phyloP scores from a whole-genome alignment of 1,140 invertebrate species.

The Drosophila dunni region DNA sequence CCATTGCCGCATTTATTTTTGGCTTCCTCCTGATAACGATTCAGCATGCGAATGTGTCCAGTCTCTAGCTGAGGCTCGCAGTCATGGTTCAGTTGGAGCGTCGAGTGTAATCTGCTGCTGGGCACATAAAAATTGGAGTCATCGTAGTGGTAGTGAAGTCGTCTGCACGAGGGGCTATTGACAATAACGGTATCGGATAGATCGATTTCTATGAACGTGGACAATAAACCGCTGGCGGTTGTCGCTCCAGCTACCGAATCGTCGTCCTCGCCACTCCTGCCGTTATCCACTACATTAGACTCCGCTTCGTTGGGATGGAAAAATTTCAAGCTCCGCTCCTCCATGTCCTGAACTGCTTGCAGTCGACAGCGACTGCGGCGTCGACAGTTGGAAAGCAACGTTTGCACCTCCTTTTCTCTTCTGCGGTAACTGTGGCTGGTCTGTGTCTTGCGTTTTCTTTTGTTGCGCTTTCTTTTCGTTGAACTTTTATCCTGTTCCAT shows the following conservation, averaged over 20 bases:
- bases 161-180: constrained; percentile 22
- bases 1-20: constrained; percentile 24
- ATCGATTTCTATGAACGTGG: constrained; percentile 70
- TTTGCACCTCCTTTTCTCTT: constrained; percentile 67
- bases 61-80: neutral
- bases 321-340: constrained; percentile 49
- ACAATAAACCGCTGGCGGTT: constrained; percentile 10
- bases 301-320: constrained; percentile 49
- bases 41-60: constrained; percentile 63
- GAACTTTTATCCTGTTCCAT: constrained; percentile 8
- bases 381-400: constrained; percentile 38
- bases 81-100: constrained; percentile 35
- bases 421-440: constrained; percentile 60
- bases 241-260: constrained; percentile 18
- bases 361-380: neutral
- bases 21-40: constrained; percentile 66
- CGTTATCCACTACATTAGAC: neutral
- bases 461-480: constrained; percentile 17
- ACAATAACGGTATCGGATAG: constrained; percentile 53
- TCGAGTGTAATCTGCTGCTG: constrained; percentile 31
- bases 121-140: constrained; percentile 50
- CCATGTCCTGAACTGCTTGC: constrained; percentile 24
- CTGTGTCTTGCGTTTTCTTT: constrained; percentile 61
- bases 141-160: constrained; percentile 51
- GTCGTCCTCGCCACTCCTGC: constrained; percentile 14